Percentiles rank a stretch among this genome's conserved stretches.
These are phyloP conservation scores for Anolis apletophallus DNA, from an alignment of 2,797 vertebrate species.

Conservation along the genomic window DNA sequence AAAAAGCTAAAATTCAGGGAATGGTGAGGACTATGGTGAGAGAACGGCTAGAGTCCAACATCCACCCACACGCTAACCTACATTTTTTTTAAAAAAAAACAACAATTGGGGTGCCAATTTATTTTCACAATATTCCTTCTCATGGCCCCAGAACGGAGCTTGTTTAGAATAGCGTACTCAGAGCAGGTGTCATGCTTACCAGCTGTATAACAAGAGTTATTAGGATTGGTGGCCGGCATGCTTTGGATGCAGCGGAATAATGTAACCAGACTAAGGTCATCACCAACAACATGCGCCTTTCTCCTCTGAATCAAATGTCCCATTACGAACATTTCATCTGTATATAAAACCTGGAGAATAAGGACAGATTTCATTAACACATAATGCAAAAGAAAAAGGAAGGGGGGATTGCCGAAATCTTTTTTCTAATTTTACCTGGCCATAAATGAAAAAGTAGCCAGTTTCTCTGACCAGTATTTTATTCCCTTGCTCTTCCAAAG, in stretches of 20 bases:
- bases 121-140: conserved; percentile 13
- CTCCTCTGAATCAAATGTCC: conserved; percentile 92
- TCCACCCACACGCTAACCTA: too few relatives aligned
- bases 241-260: conserved; percentile 95
- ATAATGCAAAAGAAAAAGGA: conserved; percentile 27
- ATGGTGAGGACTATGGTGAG: too few relatives aligned
- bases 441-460: conserved; percentile 95
- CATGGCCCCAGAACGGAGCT: too few relatives aligned
- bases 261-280: conserved; percentile 88
- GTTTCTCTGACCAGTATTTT: conserved; percentile 89
- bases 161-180: not conserved
- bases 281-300: conserved; percentile 90
- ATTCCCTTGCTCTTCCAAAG: conserved; percentile 86
- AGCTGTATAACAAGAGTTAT: conserved; percentile 96
- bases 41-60: not conserved
- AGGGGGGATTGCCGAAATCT: not conserved
- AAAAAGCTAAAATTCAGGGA: not conserved
- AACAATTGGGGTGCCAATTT: not conserved
- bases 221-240: conserved; percentile 87
- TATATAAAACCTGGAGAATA: conserved; percentile 89
- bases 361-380: conserved; percentile 36
- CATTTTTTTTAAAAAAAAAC: not conserved
- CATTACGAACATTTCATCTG: conserved; percentile 89
- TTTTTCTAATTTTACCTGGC: conserved; percentile 83
- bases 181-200: conserved; percentile 77